These are phyloP conservation scores for Channa maculata DNA, from an alignment of 2,113 vertebrate genomes.

Conservation along the genomic window DNA sequence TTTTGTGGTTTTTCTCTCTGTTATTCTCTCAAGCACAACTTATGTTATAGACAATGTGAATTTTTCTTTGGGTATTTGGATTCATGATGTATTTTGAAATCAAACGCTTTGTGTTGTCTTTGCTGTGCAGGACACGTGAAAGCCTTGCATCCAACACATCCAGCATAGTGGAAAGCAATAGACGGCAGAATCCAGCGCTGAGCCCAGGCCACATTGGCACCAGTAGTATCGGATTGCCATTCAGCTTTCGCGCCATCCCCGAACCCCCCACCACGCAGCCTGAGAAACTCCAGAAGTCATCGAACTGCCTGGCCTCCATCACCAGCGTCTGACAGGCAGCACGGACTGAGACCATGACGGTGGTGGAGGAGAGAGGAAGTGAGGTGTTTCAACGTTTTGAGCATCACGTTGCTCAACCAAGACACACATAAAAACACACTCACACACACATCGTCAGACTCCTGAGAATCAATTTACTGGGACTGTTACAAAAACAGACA, in stretches of 20 bases:
- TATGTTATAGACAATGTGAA: not conserved
- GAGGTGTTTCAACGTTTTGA: slow-evolving; percentile 61
- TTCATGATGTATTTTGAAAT: not conserved
- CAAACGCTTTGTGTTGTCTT: slow-evolving; percentile 21
- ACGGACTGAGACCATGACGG: slow-evolving; percentile 57
- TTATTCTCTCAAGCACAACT: not conserved
- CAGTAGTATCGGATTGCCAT: slow-evolving; percentile 86
- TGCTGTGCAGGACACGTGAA: slow-evolving; percentile 91
- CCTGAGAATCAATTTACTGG: slow-evolving; percentile 81
- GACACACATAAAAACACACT: slow-evolving; percentile 41
- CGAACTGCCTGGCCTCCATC: slow-evolving; percentile 98
- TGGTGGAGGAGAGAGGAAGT: slow-evolving; percentile 61
- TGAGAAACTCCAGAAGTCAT: slow-evolving; percentile 98
- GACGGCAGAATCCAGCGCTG: slow-evolving; percentile 94
- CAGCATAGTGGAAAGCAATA: slow-evolving; percentile 98
- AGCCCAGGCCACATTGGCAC: slow-evolving; percentile 94
- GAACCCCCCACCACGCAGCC: slow-evolving; percentile 90
- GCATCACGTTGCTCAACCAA: slow-evolving; percentile 57
- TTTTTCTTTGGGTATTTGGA: not conserved
- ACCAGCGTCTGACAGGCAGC: slow-evolving; percentile 94
- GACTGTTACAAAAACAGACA: slow-evolving; percentile 87
- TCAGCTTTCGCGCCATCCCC: slow-evolving; percentile 92
- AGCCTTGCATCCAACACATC: slow-evolving; percentile 99
- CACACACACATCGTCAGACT: slow-evolving; percentile 67
- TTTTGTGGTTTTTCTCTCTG: slow-evolving; percentile 6